Evolutionary conservation across 2,113 vertebrate species (phyloP).

Genomic region (Zosterops hypoxanthus): DNA sequence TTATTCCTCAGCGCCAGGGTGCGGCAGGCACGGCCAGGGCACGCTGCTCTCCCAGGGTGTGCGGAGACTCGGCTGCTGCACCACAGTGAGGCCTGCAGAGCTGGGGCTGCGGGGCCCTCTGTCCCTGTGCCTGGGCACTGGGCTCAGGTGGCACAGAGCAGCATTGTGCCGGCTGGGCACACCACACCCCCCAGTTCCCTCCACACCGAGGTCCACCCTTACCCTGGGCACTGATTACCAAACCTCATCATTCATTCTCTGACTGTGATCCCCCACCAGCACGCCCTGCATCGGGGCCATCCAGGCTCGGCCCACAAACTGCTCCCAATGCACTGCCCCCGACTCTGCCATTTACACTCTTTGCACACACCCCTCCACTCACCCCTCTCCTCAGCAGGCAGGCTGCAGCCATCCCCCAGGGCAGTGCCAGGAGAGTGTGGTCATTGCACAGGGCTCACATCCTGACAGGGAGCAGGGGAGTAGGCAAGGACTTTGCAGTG

Average conservation of each 20-base stretch:
- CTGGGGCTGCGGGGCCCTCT: not conserved
- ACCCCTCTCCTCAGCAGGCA: no score
- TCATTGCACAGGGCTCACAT: not conserved
- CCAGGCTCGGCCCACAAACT: no score
- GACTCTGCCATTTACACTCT: not conserved
- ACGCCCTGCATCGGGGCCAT: not conserved
- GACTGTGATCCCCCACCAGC: not conserved
- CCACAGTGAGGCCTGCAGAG: rapidly evolving
- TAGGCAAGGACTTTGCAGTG: not conserved
- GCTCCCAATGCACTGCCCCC: rapidly evolving
- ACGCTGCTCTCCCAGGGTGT: not conserved
- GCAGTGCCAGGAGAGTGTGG: no score
- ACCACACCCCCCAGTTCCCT: rapidly evolving
- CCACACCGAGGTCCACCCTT: not conserved
- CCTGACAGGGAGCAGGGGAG: no score
- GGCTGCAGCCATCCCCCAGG: not conserved
- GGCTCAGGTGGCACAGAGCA: not conserved
- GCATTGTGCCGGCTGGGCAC: not conserved
- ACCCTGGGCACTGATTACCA: no score
- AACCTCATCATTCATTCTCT: no score
- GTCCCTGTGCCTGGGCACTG: rapidly evolving
- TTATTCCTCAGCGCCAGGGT: not conserved
- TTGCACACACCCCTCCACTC: rapidly evolving
- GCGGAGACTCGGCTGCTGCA: not conserved
- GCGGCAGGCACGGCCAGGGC: not conserved